phyloP scores from a whole-genome alignment of 2,113 vertebrate genomes.

The Serinus canaria region DNA sequence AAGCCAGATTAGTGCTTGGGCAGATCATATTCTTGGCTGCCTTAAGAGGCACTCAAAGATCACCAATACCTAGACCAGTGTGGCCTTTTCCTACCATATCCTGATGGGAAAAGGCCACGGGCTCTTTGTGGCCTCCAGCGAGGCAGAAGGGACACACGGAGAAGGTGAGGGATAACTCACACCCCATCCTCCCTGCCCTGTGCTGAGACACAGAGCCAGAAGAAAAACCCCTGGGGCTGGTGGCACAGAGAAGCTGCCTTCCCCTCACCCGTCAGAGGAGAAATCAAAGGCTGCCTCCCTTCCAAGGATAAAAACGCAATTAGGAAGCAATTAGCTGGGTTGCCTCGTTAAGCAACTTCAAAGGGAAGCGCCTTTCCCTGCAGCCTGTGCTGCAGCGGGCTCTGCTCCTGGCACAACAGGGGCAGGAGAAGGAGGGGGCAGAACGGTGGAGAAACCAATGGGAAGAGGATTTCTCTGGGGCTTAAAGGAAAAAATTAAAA shows the following conservation, averaged over 20 bases:
- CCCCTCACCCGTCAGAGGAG: neutral
- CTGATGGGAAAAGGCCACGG: neutral
- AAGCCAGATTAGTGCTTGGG: neutral
- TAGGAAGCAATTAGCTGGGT: slow-evolving; percentile 70
- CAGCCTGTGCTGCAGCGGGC: slow-evolving; percentile 6
- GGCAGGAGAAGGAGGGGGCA: neutral
- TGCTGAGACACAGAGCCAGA: neutral
- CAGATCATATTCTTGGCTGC: neutral
- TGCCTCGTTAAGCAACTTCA: slow-evolving; percentile 68
- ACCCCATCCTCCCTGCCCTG: neutral
- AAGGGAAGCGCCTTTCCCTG: slow-evolving; percentile 45
- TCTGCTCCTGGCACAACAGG: slow-evolving; percentile 53
- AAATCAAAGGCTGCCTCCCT: slow-evolving; percentile 67
- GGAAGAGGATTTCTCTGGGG: neutral
- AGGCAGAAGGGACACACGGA: neutral
- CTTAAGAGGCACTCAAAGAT: slow-evolving; percentile 14
- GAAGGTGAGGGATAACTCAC: neutral
- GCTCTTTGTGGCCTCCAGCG: neutral
- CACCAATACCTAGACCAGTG: fast-evolving
- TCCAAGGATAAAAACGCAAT: slow-evolving; percentile 65
- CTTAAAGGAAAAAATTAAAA: neutral
- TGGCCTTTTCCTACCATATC: neutral
- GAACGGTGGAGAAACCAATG: neutral
- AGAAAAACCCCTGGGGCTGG: neutral
- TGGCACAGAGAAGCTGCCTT: neutral